Evolutionary conservation across 2,797 vertebrate species (phyloP).

Genomic region (Pachyuromys duprasi): DNA sequence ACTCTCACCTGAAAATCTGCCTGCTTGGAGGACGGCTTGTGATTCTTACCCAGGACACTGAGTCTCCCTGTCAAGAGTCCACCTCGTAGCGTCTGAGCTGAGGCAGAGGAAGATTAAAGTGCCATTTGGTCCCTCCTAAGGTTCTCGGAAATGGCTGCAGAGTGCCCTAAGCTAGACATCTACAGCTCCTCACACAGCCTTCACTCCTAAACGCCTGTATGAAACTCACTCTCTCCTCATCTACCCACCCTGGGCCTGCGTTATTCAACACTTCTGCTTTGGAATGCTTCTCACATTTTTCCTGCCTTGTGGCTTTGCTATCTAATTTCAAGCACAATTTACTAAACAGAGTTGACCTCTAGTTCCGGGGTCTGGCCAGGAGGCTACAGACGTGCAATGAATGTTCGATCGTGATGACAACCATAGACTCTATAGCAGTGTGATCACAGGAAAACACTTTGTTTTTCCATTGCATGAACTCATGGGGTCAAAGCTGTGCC

Average conservation of each 20-base stretch:
- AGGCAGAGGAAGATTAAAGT: slow-evolving; percentile 23
- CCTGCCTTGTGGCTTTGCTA: slow-evolving; percentile 59
- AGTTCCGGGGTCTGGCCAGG: slow-evolving; percentile 57
- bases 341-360: slow-evolving; percentile 52
- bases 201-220: slow-evolving; percentile 53
- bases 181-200: slow-evolving; percentile 35
- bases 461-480: slow-evolving; percentile 50
- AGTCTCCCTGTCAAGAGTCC: slow-evolving; percentile 20
- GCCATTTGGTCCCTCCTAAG: not conserved
- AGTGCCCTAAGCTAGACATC: not conserved
- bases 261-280: slow-evolving; percentile 64
- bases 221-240: slow-evolving; percentile 64
- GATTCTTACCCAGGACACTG: slow-evolving; percentile 65
- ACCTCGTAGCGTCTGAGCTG: slow-evolving; percentile 3
- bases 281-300: slow-evolving; percentile 19
- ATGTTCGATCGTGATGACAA: slow-evolving; percentile 64
- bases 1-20: slow-evolving; percentile 70
- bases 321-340: slow-evolving; percentile 73
- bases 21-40: slow-evolving; percentile 58
- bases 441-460: slow-evolving; percentile 58
- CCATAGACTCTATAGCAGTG: slow-evolving; percentile 33
- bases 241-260: slow-evolving; percentile 54
- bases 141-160: slow-evolving; percentile 57
- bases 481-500: slow-evolving; percentile 42
- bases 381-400: slow-evolving; percentile 32